Base-by-base conservation (phyloP, 2,888 invertebrate species). In the Hipparchia sbordonii region DNA sequence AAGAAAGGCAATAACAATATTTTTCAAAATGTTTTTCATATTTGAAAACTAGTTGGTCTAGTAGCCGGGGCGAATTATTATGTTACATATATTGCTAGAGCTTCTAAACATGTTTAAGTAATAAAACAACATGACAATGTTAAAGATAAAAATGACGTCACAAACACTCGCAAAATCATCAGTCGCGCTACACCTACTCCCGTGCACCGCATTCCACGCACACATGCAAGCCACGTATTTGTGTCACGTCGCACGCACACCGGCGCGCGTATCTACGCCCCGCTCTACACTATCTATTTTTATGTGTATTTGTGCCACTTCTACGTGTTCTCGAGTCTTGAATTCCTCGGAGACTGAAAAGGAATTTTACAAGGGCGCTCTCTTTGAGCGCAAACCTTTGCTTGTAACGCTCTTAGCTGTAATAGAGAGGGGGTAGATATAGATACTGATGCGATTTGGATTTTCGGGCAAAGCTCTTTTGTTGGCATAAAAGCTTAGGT, bases 271-370 rank as follows among this genome's bases (percentile, higher is more conserved):
- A 73, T 72, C 80, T 79, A 87, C 91, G 90, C 89, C 90, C 87
- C 82, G 79, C 82, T 83, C 61, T 60, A 62, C 85, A 80, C 79
- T 78, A 81, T 81, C 79, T 78, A 80, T 84, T 83, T 81, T 78
- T 82, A 85, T 84, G 77, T 80, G 79, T 82, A 78, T 57, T 23
- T 57, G 57, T 57, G 57, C 85, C 81, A 82, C 72, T 84, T 82
- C 81, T 86, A 84, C 82, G 84, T 83, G 84, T 84, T 82, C 82
- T 77, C 77, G 85, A 87, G 89, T 86, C 82, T 77, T 77, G 85
- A 88, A 89, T 87, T 90, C 91, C 91, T 87, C 79, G 71, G 91
- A 90, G 92, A 91, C 88, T 89, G 89, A 89, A 91, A 91, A 88
- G 83, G 85, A 89, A 87, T 88, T 90, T 92, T 87, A 89, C 89